Percentiles rank a stretch among this genome's conserved stretches.
phyloP scores from a whole-genome alignment of 2,797 vertebrate genomes.

The Peromyscus eremicus region DNA sequence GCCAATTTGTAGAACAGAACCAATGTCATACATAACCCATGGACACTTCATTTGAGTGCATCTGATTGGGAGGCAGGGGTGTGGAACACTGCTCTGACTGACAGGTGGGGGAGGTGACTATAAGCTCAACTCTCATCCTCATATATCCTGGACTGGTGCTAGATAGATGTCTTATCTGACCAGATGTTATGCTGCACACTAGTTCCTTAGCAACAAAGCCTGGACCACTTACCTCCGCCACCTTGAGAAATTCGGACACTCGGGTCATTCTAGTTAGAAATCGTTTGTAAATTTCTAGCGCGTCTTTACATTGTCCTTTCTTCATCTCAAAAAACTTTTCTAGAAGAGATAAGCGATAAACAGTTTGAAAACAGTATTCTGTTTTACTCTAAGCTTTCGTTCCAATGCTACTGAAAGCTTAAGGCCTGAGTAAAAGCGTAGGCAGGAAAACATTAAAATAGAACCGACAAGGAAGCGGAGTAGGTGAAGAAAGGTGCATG shows the following conservation, averaged over 20 bases:
- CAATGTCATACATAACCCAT: background rate
- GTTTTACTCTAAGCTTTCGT: background rate
- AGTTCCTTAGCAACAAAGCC: conserved; percentile 31
- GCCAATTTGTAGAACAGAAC: background rate
- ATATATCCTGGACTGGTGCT: background rate
- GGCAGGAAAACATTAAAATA: background rate
- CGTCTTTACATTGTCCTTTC: conserved; percentile 99
- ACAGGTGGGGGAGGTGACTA: background rate
- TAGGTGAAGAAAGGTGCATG: background rate
- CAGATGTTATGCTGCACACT: background rate
- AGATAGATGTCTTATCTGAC: background rate
- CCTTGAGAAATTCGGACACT: conserved; percentile 99
- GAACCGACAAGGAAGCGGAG: background rate
- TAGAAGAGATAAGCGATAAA: conserved; percentile 83
- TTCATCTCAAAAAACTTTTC: conserved; percentile 99
- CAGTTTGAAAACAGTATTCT: conserved; percentile 39
- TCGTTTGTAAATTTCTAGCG: conserved; percentile 99
- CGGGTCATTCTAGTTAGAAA: conserved; percentile 99
- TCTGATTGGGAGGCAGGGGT: background rate
- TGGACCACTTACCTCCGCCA: conserved; percentile 94
- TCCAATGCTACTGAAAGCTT: background rate
- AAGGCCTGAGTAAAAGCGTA: conserved; percentile 26
- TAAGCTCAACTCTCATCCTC: background rate
- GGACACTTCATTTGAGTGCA: background rate
- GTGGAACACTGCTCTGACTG: background rate